Conservation (phyloP, 2,797 vertebrate genomes). For the Danio albolineatus region DNA sequence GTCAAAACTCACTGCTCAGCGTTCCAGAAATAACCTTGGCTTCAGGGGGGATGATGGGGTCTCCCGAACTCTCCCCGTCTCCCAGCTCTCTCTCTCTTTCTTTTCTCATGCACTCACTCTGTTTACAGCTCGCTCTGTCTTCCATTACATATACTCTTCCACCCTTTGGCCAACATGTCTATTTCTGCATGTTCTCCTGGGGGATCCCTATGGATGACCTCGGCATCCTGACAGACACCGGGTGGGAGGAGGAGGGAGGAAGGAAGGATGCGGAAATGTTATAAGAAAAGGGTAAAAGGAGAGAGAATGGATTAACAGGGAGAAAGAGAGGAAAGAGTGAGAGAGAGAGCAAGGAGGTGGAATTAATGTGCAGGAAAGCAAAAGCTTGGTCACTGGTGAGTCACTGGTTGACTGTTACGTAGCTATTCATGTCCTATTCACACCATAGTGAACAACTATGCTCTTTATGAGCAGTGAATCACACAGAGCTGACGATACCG, state of each 20-base stretch:
- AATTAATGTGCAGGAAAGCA: conserved; percentile 20
- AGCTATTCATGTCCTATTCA: conserved; percentile 52
- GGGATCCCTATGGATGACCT: conserved; percentile 54
- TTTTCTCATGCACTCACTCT: conserved; percentile 5
- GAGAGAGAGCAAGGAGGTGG: conserved; percentile 64
- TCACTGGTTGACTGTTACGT: conserved; percentile 51
- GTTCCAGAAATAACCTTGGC: conserved; percentile 46
- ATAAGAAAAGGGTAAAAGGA: not conserved
- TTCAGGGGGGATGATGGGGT: conserved; percentile 45
- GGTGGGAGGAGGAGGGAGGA: not conserved
- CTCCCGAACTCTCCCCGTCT: conserved; percentile 10
- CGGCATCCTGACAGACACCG: conserved; percentile 57
- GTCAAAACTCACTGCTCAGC: conserved; percentile 51
- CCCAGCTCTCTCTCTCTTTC: conserved; percentile 22
- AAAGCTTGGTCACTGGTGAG: conserved; percentile 49
- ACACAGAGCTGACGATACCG: conserved; percentile 21
- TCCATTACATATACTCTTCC: conserved; percentile 21
- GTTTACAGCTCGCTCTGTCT: conserved; percentile 22
- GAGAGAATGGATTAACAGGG: not conserved
- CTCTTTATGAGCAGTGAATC: conserved; percentile 41
- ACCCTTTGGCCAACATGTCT: conserved; percentile 35
- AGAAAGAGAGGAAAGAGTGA: not conserved
- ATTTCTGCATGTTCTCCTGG: conserved; percentile 40
- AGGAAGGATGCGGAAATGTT: not conserved
- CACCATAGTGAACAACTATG: conserved; percentile 23